These are phyloP conservation scores for Neodiprion fabricii DNA, from an alignment of 1,140 invertebrate species.

Conservation along the genomic window DNA sequence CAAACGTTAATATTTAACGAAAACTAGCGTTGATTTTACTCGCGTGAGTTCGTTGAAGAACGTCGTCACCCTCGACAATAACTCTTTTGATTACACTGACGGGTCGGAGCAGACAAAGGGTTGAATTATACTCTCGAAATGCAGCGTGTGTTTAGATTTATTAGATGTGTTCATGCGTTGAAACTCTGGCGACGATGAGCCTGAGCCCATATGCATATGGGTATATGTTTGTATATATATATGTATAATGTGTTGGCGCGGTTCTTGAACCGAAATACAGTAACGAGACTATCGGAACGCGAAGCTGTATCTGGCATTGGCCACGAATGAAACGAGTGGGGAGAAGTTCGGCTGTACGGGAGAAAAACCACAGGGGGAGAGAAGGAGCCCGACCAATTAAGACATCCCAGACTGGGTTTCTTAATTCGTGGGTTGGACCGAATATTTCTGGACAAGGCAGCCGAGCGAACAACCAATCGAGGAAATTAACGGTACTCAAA, in stretches of 20 bases:
- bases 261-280: background rate
- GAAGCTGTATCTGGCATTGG: conserved; percentile 3
- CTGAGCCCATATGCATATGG: background rate
- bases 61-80: too few species aligned
- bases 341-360: background rate
- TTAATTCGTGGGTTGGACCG: conserved; percentile 41
- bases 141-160: too few species aligned
- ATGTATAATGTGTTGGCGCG: background rate
- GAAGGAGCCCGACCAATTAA: conserved; percentile 49
- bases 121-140: too few species aligned
- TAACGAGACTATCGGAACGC: background rate
- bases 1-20: too few species aligned
- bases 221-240: background rate
- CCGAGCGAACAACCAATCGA: conserved; percentile 42
- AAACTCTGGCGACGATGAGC: too few species aligned
- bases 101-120: too few species aligned
- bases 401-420: conserved; percentile 41
- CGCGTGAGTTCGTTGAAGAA: too few species aligned
- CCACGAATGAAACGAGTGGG: background rate
- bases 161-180: too few species aligned
- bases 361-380: background rate
- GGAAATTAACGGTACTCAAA: conserved; percentile 38
- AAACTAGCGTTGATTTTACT: too few species aligned
- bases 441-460: conserved; percentile 33
- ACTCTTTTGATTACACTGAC: too few species aligned